Conservation (phyloP, 37 sponge, comb jelly and placozoan species). For the Tethya wilhelma region DNA sequence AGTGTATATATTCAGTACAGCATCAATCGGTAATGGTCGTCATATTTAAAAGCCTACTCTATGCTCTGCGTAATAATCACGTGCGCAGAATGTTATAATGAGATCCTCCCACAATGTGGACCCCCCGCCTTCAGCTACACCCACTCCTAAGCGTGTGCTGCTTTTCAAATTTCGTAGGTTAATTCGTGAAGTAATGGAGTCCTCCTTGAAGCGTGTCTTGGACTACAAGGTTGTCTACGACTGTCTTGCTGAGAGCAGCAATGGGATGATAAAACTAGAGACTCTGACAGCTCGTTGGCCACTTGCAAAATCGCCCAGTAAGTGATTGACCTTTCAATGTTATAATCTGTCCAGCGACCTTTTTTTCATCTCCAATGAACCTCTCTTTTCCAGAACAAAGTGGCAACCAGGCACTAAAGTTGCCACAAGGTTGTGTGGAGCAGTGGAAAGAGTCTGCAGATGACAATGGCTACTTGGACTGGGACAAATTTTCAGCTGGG, state of each 20-base stretch:
- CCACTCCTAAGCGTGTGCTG: no score
- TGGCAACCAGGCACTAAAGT: not conserved
- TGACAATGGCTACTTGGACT: constrained; percentile 36
- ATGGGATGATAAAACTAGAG: constrained; percentile 25
- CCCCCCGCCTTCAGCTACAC: no score
- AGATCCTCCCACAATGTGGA: no score
- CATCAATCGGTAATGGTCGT: no score
- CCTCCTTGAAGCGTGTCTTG: constrained; percentile 10
- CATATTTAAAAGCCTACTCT: no score
- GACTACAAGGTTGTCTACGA: constrained; percentile 57
- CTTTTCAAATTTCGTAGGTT: not conserved
- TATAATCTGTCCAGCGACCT: no score
- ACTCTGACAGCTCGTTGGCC: constrained; percentile 38
- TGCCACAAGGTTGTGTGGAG: constrained; percentile 26
- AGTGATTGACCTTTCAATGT: no score
- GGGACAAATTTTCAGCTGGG: constrained; percentile 28
- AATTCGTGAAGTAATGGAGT: constrained; percentile 22
- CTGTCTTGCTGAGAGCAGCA: constrained; percentile 28
- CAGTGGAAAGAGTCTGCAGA: constrained; percentile 24
- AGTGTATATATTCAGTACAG: no score
- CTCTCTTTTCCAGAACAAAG: not conserved
- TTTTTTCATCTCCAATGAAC: no score
- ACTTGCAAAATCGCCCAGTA: not conserved
- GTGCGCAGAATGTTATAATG: no score
- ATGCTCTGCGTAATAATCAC: no score